phyloP scores from a whole-genome alignment of 2,113 vertebrate genomes.

The Gadus chalcogrammus region DNA sequence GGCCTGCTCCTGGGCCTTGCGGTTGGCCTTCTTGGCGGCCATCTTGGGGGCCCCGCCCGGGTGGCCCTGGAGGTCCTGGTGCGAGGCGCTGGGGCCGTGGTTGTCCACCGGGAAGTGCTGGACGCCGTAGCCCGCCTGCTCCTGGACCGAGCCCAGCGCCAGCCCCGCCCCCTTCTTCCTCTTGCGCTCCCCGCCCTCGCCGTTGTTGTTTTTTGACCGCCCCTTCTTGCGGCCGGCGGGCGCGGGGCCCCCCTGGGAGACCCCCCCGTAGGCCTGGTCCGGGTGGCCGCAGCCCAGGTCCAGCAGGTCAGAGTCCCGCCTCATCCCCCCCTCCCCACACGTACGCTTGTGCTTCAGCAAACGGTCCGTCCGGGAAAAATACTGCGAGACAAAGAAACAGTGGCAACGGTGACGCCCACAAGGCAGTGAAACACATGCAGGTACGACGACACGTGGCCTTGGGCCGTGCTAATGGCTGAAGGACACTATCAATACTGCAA shows the following conservation, averaged over 20 bases:
- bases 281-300: constrained; percentile 78
- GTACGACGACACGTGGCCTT: no score
- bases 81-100: constrained; percentile 78
- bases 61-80: constrained; percentile 51
- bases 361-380: constrained; percentile 98
- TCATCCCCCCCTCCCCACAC: constrained; percentile 90
- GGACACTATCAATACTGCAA: no score
- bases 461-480: no score
- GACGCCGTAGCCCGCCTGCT: constrained; percentile 75
- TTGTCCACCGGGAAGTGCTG: constrained; percentile 84
- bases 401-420: no score
- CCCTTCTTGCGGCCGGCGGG: constrained; percentile 84
- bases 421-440: no score
- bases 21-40: constrained; percentile 88
- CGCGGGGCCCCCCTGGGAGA: constrained; percentile 90
- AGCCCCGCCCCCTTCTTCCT: constrained; percentile 71
- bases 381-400: constrained; percentile 63
- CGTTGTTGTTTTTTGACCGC: constrained; percentile 79
- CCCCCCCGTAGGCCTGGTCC: constrained; percentile 80
- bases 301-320: constrained; percentile 85
- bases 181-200: constrained; percentile 84
- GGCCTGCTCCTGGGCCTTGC: constrained; percentile 78
- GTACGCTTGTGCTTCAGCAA: constrained; percentile 99
- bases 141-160: constrained; percentile 30
- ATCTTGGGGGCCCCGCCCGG: constrained; percentile 84